phyloP scores from a whole-genome alignment of 2,113 vertebrate genomes.

The Siphamia tubifer region DNA sequence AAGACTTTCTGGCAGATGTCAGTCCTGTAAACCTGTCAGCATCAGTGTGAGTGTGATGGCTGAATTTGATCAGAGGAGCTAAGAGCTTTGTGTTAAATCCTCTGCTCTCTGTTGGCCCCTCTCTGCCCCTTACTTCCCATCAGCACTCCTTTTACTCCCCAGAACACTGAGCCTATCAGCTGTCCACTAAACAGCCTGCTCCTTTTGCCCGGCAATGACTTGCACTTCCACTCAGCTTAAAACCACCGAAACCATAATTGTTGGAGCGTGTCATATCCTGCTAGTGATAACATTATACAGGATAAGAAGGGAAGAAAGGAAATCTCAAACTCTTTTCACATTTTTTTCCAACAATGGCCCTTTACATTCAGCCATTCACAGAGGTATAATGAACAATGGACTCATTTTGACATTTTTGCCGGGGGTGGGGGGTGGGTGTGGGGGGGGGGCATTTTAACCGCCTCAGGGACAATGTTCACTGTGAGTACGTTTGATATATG shows the following conservation, averaged over 20 bases:
- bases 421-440: neutral
- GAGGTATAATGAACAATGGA: constrained; percentile 8
- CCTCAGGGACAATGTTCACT: neutral
- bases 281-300: constrained; percentile 22
- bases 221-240: constrained; percentile 21
- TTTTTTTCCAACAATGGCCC: constrained; percentile 13
- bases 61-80: neutral
- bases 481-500: neutral
- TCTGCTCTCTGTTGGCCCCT: neutral
- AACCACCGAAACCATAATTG: neutral
- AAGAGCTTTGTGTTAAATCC: neutral
- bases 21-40: neutral
- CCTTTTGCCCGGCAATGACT: constrained; percentile 12
- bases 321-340: neutral
- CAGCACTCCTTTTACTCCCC: neutral
- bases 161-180: neutral
- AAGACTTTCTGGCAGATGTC: no score
- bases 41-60: neutral
- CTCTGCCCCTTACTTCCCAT: neutral
- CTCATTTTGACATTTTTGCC: neutral
- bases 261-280: constrained; percentile 17
- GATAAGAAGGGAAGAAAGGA: neutral
- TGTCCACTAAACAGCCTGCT: neutral
- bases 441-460: neutral
- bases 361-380: constrained; percentile 11